These are phyloP conservation scores for Notolabrus celidotus DNA, from an alignment of 2,797 vertebrate species.

Conservation along the genomic window DNA sequence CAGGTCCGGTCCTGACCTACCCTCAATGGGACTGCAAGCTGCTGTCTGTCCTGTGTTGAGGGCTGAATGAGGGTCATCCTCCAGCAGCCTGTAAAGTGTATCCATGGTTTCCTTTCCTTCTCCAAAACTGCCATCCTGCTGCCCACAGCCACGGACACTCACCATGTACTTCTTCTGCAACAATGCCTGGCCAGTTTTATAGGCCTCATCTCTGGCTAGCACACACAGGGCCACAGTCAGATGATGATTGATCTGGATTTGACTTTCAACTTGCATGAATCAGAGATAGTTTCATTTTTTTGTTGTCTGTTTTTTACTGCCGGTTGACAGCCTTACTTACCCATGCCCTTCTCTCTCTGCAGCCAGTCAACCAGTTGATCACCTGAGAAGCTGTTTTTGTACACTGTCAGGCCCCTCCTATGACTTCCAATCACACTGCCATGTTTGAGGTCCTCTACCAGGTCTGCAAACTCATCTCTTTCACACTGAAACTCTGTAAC, in stretches of 20 bases:
- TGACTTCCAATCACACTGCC: slow-evolving; percentile 75
- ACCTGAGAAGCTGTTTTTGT: slow-evolving; percentile 81
- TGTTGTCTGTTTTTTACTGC: slow-evolving; percentile 9
- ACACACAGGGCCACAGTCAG: slow-evolving; percentile 64
- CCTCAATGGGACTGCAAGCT: slow-evolving; percentile 67
- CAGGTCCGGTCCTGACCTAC: slow-evolving; percentile 67
- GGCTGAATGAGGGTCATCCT: slow-evolving; percentile 77
- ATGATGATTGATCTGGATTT: slow-evolving; percentile 6
- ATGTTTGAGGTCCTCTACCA: slow-evolving; percentile 78
- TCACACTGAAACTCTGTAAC: slow-evolving; percentile 79
- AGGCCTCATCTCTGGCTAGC: slow-evolving; percentile 65
- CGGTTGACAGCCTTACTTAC: slow-evolving; percentile 65
- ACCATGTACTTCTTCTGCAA: slow-evolving; percentile 83
- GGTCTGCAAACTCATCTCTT: slow-evolving; percentile 76
- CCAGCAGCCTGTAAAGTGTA: slow-evolving; percentile 80
- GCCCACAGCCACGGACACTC: slow-evolving; percentile 57
- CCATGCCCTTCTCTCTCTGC: slow-evolving; percentile 73
- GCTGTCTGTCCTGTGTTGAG: slow-evolving; percentile 80
- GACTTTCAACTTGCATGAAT: background rate
- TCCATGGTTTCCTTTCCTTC: slow-evolving; percentile 61
- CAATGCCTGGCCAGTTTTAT: slow-evolving; percentile 67
- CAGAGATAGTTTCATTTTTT: background rate
- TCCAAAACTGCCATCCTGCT: slow-evolving; percentile 70
- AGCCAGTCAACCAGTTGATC: slow-evolving; percentile 80
- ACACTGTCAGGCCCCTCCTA: slow-evolving; percentile 74